These are phyloP conservation scores for Microcebus ravelobensis DNA, from an alignment of 2,113 vertebrate genomes.

Conservation along the genomic window DNA sequence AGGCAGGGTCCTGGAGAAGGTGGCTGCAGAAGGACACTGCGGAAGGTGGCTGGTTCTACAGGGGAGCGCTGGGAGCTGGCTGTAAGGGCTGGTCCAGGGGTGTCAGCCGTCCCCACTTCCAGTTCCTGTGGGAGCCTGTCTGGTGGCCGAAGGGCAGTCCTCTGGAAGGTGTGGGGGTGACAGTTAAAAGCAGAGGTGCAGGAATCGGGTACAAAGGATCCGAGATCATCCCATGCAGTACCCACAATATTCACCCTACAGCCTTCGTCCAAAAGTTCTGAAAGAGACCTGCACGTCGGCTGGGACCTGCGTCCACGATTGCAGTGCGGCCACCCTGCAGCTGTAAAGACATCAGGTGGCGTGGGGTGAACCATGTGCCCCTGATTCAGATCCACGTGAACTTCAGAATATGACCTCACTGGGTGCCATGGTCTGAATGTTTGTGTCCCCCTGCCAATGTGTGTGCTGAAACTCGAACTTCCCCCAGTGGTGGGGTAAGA, in stretches of 20 bases:
- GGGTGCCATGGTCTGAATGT: not conserved
- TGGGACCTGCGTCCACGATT: too few species aligned
- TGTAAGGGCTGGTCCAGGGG: not conserved
- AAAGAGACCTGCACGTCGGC: not conserved
- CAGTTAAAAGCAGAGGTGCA: not conserved
- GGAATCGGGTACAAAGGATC: too few species aligned
- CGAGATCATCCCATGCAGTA: not conserved
- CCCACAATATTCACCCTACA: fast-evolving
- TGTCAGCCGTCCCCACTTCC: not conserved
- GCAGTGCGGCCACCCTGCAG: too few species aligned
- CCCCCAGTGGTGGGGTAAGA: not conserved
- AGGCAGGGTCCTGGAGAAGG: not conserved
- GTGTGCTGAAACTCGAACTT: not conserved
- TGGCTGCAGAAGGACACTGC: too few species aligned
- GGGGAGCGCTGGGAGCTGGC: not conserved
- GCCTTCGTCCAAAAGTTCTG: not conserved
- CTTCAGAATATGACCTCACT: not conserved
- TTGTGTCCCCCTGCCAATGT: not conserved
- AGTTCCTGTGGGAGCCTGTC: not conserved
- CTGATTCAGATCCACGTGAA: not conserved
- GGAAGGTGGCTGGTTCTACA: not conserved
- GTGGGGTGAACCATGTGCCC: not conserved
- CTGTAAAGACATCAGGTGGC: not conserved
- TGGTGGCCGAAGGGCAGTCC: not conserved
- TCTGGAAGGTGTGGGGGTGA: too few species aligned